Evolutionary conservation across 2,888 invertebrate species (phyloP), one percentile per base, ranked within the genome.

Genomic region (Apamea sordens): DNA sequence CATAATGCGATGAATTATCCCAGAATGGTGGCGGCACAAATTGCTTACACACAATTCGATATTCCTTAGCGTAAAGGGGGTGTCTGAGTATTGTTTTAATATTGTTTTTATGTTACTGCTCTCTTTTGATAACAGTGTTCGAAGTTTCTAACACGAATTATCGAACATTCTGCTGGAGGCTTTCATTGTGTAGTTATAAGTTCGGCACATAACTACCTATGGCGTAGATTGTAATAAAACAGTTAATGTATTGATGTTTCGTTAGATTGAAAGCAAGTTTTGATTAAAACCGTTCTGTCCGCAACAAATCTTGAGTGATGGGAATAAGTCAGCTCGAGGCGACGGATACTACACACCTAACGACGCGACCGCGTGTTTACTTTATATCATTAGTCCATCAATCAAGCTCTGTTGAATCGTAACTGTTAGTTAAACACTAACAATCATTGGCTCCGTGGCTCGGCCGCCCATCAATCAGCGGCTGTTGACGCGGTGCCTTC

Each of bases 341-440:
- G 92, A 92, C 92, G 90, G 87, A 90, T 86, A 88, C 85, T 91
- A 90, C 91, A 92, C 94, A 94, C 94, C 93, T 93, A 93, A 93
- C 90, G 92, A 91, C 91, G 91, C 87, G 92, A 92, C 92, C 88
- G 89, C 91, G 90, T 96, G 95, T 96, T 96, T 96, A 92, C 94
- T 95, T 96, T 96, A 95, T 96, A 96, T 96, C 96, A 96, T 96
- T 96, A 96, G 94, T 95, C 96, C 95, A 96, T 96, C 96, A 95
- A 96, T 96, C 96, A 96, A 95, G 94, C 93, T 94, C 94, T 95
- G 95, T 95, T 94, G 94, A 95, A 94, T 94, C 91, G 93, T 95
- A 95, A 95, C 95, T 95, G 95, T 95, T 95, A 95, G 95, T 96
- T 95, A 95, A 96, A 96, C 95, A 95, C 95, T 94, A 95, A 95